phyloP scores from a whole-genome alignment of 2,888 invertebrate genomes.

The Aricia artaxerxes region DNA sequence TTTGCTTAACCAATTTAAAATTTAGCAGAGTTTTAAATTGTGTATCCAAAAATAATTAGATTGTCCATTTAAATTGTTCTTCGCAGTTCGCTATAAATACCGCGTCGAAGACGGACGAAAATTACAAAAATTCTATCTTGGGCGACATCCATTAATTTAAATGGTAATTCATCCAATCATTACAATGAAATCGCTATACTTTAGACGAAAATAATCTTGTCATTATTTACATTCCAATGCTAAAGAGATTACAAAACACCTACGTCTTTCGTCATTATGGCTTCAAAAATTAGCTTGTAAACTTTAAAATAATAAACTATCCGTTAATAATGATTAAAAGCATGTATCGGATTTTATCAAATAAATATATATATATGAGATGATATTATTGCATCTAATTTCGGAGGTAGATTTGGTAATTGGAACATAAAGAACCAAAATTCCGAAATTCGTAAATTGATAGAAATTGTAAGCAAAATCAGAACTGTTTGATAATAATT shows the following conservation, averaged over 20 bases:
- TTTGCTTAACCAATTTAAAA: background rate
- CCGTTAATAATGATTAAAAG: background rate
- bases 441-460: background rate
- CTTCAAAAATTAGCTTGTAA: background rate
- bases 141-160: conserved; percentile 5
- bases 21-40: background rate
- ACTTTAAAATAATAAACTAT: background rate
- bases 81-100: background rate
- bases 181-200: conserved; percentile 4
- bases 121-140: background rate
- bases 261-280: background rate
- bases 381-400: background rate
- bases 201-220: conserved; percentile 15
- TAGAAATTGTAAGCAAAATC: background rate
- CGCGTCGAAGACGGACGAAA: background rate
- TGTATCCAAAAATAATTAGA: background rate
- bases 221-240: conserved; percentile 15
- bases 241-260: background rate
- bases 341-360: background rate
- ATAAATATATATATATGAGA: background rate
- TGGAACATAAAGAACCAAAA: background rate
- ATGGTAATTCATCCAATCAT: conserved; percentile 6
- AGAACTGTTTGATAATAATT: background rate
- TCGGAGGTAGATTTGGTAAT: background rate
- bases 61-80: conserved; percentile 15